Evolutionary conservation across 2,797 vertebrate species (phyloP).

Genomic region (Acanthiza pusilla): DNA sequence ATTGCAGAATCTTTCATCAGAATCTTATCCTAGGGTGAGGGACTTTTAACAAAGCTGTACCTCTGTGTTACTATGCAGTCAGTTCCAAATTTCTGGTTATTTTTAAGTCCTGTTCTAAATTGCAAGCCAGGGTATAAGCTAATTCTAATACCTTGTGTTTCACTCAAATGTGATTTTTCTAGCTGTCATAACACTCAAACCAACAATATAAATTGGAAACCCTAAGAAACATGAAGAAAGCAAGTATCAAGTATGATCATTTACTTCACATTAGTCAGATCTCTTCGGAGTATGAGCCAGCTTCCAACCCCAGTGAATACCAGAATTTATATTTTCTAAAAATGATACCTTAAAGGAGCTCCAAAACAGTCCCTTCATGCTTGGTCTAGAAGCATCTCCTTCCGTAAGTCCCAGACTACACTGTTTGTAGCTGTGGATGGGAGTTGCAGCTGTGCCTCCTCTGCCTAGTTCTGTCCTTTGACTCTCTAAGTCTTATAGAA

Average conservation of each 20-base stretch:
- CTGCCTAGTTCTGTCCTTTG: neutral
- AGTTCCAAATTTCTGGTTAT: neutral
- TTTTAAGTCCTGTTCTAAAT: neutral
- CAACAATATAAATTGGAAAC: neutral
- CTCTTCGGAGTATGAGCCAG: neutral
- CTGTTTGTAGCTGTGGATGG: neutral
- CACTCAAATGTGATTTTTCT: neutral
- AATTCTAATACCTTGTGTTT: neutral
- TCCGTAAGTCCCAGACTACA: fast-evolving
- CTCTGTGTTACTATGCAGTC: neutral
- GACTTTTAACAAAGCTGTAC: neutral
- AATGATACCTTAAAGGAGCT: neutral
- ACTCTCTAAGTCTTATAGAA: neutral
- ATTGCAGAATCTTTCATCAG: neutral
- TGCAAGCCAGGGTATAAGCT: neutral
- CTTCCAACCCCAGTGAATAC: neutral
- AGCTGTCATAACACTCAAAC: neutral
- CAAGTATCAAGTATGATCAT: neutral
- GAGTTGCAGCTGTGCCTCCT: neutral
- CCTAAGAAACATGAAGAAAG: neutral
- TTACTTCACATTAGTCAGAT: neutral
- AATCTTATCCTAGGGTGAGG: neutral
- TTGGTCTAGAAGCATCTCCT: neutral
- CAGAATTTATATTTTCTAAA: neutral
- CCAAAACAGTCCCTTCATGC: neutral